A percentile compares a stretch with the other conserved stretches of the same genome.
Conservation (phyloP, 2,113 vertebrate genomes). For the Fulmarus glacialis region DNA sequence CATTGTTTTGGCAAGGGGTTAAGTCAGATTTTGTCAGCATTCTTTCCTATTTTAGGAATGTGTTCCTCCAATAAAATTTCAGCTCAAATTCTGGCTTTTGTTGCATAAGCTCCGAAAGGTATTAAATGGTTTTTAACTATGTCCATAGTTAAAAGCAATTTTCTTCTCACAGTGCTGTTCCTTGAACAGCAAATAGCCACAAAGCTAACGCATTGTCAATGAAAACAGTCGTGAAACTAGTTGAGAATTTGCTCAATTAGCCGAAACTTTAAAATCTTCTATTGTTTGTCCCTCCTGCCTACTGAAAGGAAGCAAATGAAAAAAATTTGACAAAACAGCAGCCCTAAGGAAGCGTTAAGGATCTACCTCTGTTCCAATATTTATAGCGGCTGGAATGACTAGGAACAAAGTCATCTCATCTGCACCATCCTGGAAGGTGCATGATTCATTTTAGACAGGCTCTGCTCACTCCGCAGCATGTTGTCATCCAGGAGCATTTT, state of each 20-base stretch:
- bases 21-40: background rate
- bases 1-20: background rate
- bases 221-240: background rate
- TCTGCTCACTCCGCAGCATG: background rate
- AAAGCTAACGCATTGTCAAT: background rate
- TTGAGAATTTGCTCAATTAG: background rate
- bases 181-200: background rate
- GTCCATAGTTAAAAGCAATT: background rate
- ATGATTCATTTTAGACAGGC: background rate
- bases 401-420: background rate
- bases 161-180: background rate
- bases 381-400: background rate
- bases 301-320: background rate
- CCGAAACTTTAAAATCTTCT: background rate
- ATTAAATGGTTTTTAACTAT: background rate
- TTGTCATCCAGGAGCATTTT: background rate
- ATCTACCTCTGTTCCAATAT: background rate
- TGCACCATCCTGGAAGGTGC: background rate
- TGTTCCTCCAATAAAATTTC: background rate
- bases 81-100: background rate
- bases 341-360: background rate
- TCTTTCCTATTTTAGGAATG: background rate
- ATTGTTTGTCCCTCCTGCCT: background rate
- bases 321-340: background rate
- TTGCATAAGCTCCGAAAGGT: background rate